Evolutionary conservation across 1,140 invertebrate genomes (phyloP), one percentile per base, ranked within the genome.

Genomic region (Drosophila gunungcola): DNA sequence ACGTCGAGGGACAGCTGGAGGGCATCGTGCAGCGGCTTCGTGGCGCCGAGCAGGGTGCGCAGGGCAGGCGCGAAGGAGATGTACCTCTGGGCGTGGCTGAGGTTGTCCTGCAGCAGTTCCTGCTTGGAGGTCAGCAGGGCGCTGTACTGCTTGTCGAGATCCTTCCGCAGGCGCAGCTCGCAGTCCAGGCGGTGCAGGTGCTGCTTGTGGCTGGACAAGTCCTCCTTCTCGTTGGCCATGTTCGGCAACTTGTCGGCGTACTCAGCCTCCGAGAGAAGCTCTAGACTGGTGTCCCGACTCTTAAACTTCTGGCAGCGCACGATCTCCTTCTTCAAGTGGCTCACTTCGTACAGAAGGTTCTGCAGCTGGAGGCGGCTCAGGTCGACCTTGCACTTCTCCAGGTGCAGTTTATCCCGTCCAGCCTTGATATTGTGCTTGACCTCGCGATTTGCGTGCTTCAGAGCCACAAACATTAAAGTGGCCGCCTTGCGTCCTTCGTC

Each of bases 301-400:
- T 97, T 98, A 91, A 98, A 99, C 90, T 98, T 97, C 29, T 98
- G 93, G 93, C 98, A 99, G 91, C 98, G 98, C 2, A 96, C 95
- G 11, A 98, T 97, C 94, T 99, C 98, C 81, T 97, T 97, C 72
- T 98, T 96, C 2, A 99, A 93, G 94, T 99, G 97, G 91, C 97
- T 96, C 10, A 97, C 96, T 94, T 99, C 98, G 93, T 99, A 99
- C 1, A 98, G 92, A n/a, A 99, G 93, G 93, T 99, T 99, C 92
- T 99, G 98, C 57, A 98, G 94, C 78, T 97, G 96, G 21, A 99
- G 93, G 93, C 98, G 97, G 78, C 96, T 96, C 63, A 96, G 96
- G 83, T 99, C 98, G 0, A 98, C 97, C 78, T 96, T 96, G 78
- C 96, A 95, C 92, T 98, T 98, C 58, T 96, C 96, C 92, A 95